These are phyloP conservation scores for Carassius gibelio DNA, from an alignment of 2,113 vertebrate genomes.

Conservation along the genomic window DNA sequence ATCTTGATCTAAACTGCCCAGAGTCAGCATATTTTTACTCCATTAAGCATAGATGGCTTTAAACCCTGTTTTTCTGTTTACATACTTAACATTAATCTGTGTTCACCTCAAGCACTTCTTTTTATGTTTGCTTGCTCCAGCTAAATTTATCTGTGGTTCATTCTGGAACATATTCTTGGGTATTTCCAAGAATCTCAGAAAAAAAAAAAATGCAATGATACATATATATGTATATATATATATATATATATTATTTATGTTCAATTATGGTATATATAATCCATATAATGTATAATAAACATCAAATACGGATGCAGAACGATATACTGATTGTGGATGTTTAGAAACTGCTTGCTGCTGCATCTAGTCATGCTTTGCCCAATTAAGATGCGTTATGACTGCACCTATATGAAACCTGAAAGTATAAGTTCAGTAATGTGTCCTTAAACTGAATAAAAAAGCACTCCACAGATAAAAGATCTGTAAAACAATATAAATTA, in stretches of 20 bases:
- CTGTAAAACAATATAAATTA: not conserved
- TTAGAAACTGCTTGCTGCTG: too few species aligned
- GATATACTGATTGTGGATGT: too few species aligned
- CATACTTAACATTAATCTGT: slow-evolving; percentile 9
- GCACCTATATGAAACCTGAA: too few species aligned
- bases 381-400: too few species aligned
- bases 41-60: slow-evolving; percentile 13
- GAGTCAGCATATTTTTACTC: slow-evolving; percentile 1
- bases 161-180: not conserved
- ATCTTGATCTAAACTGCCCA: not conserved
- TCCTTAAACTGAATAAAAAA: not conserved
- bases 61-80: not conserved
- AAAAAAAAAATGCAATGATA: not conserved
- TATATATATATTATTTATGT: too few species aligned
- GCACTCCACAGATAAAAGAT: not conserved
- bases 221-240: not conserved
- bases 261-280: too few species aligned
- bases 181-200: not conserved
- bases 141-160: not conserved
- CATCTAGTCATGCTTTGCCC: too few species aligned
- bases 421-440: too few species aligned
- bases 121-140: slow-evolving; percentile 11
- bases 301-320: too few species aligned
- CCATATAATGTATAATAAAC: too few species aligned
- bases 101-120: slow-evolving; percentile 28